phyloP scores from a whole-genome alignment of 2,797 vertebrate species.

The Scolopax rusticola region DNA sequence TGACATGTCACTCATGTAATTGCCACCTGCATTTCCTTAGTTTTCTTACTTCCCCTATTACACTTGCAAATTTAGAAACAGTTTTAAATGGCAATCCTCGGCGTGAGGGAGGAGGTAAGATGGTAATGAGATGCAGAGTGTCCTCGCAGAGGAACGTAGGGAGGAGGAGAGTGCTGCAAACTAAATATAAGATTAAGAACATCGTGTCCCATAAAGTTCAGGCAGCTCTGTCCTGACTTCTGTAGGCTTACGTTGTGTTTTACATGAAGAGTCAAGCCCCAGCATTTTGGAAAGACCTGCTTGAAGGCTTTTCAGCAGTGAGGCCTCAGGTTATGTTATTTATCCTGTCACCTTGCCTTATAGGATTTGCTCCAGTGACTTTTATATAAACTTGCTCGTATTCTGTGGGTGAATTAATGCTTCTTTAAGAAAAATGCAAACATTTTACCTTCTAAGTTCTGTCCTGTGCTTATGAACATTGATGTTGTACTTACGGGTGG shows the following conservation, averaged over 20 bases:
- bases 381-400: background rate
- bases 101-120: background rate
- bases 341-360: conserved; percentile 64
- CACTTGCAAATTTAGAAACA: background rate
- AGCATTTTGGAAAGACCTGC: background rate
- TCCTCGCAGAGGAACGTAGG: background rate
- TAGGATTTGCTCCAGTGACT: conserved; percentile 25
- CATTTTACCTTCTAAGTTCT: background rate
- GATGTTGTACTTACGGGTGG: background rate
- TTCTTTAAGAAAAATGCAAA: conserved; percentile 13
- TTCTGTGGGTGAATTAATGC: background rate
- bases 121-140: background rate
- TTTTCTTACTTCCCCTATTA: background rate
- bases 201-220: background rate
- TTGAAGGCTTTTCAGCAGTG: background rate
- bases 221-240: background rate
- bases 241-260: background rate
- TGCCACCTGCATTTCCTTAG: background rate
- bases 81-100: background rate
- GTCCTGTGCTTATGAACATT: conserved; percentile 2
- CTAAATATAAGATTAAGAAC: background rate
- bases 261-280: background rate
- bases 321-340: accelerated
- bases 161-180: background rate
- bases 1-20: background rate